Base-by-base conservation (phyloP, 2,888 invertebrate species). In the Cosmorhoe ocellata region DNA sequence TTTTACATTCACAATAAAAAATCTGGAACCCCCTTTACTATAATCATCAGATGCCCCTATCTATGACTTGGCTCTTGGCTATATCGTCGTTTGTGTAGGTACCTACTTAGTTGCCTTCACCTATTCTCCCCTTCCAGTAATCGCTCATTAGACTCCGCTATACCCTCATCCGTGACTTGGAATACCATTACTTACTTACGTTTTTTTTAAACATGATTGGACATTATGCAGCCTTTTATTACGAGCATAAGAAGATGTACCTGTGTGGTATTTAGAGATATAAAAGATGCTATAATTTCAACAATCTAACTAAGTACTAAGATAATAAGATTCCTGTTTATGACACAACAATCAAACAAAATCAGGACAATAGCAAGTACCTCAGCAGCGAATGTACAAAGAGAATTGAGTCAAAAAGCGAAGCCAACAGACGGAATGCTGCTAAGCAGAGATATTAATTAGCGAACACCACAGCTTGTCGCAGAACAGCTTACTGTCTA, bases 131-230 rank as follows among this genome's bases (percentile, higher is more conserved):
- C 45, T 54, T 30, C 36, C 47, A 27, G 41, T 58, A 58, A 58
- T 58, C 60, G 56, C 58, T 60, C 60, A 60, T 56, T 60, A 60
- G 50, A 37, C 42, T 22, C 22, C 11, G 22, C 22, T 2, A 24
- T 36, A 36, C 36, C 49, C 52, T 55, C 34, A 46, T 45, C 48
- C 67, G 65, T 67, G 73, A 61, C 70, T 48, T 27, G 22, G 69
- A 67, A 69, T 67, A 52, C 41, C 41, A 51, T 38, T 38, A 49
- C 50, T 51, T 63, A 58, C 58, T 63, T 53, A 52, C 56, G 58
- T 57, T 56, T n/a, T n/a, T 60, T 65, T 61, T 63, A 58, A 63
- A 61, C 64, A 69, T 67, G 67, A 72, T 71, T 72, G 64, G 71
- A 63, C 63, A 67, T 66, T 55, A 55, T 55, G 31, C 51, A 34